Base-by-base conservation (phyloP, 2,113 vertebrate genomes). In the Carassius auratus region DNA sequence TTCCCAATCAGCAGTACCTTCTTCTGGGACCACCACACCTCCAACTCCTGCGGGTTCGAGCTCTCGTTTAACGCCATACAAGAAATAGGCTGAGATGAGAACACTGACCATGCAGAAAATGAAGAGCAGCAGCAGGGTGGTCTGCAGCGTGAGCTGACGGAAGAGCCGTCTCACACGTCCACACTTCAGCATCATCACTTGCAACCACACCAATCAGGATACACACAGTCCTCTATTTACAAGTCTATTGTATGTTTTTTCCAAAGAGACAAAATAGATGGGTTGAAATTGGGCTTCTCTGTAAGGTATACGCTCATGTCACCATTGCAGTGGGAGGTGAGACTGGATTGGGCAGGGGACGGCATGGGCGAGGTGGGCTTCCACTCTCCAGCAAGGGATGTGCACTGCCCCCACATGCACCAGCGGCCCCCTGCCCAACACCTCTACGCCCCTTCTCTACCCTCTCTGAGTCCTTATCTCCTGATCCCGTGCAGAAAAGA, bases 41-140 rank as follows among this genome's bases (percentile, higher is more conserved):
- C 94, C 90, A 0, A 96, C 97, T 5, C 92, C 96, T 0, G 97
- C 97, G 1, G 98, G 98, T 91, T 99, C 98, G 89, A 98, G 95
- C 87, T 97, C 96, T 86, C 95, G 95, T 91, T 98, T 99, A 95
- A 96, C 98, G 90, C 97, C 98, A 93, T 99, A 99, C 48, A 99
- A 97, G 95, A 98, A 99, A 95, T 99, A 99, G 9, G 98, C 98
- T 0, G 97, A 99, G 94, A 99, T 89, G 48, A 98, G 98, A 88
- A 99, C 97, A 88, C 97, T 99, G 92, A 99, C 93, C 84, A 97
- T 94, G 92, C 98, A 99, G 92, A 99, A 99, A 89, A 95, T 92
- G 33, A 99, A 99, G 86, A 99, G 97, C 88, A 99, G 95, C 88
- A 99, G 95, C 69, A 99, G 93, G 91, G 97, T 96, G 76, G 96